Percentiles rank a stretch among this genome's conserved stretches.
phyloP scores from a whole-genome alignment of 1,140 invertebrate species.

The Dendrolimus kikuchii region DNA sequence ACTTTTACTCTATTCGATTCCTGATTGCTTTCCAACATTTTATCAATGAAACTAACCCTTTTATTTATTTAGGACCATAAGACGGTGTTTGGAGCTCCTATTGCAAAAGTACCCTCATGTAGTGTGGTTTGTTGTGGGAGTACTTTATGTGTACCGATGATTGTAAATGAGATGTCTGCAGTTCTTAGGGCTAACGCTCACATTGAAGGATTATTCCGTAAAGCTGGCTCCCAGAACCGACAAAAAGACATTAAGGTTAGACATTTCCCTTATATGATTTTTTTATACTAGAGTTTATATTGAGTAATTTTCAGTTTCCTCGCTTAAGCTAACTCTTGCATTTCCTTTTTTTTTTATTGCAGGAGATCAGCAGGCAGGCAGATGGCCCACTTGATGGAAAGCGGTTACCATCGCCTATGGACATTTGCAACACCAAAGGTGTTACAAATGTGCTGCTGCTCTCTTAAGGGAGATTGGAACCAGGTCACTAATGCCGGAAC shows the following conservation, averaged over 20 bases:
- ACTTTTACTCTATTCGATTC: background rate
- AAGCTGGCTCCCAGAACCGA: slow-evolving; percentile 85
- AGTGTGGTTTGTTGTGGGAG: slow-evolving; percentile 75
- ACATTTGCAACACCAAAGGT: too few species aligned
- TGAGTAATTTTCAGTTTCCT: too few species aligned
- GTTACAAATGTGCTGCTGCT: too few species aligned
- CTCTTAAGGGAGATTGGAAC: too few species aligned
- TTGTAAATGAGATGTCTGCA: slow-evolving; percentile 81
- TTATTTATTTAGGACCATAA: slow-evolving; percentile 55
- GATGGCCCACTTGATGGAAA: too few species aligned
- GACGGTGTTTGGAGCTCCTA: slow-evolving; percentile 75
- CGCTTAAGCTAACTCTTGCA: too few species aligned
- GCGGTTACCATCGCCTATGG: too few species aligned
- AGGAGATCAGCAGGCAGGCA: too few species aligned
- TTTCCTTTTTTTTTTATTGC: too few species aligned
- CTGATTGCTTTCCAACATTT: background rate
- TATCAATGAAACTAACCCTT: background rate
- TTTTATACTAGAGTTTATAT: background rate
- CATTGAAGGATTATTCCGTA: slow-evolving; percentile 88
- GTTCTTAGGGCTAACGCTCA: slow-evolving; percentile 78
- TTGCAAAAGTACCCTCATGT: slow-evolving; percentile 71
- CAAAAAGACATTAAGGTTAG: slow-evolving; percentile 85
- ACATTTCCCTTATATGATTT: background rate
- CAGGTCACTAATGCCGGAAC: too few species aligned
- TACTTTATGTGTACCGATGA: slow-evolving; percentile 81